Conservation (phyloP, 2,113 vertebrate genomes). For the Xenotilapia leptura region DNA sequence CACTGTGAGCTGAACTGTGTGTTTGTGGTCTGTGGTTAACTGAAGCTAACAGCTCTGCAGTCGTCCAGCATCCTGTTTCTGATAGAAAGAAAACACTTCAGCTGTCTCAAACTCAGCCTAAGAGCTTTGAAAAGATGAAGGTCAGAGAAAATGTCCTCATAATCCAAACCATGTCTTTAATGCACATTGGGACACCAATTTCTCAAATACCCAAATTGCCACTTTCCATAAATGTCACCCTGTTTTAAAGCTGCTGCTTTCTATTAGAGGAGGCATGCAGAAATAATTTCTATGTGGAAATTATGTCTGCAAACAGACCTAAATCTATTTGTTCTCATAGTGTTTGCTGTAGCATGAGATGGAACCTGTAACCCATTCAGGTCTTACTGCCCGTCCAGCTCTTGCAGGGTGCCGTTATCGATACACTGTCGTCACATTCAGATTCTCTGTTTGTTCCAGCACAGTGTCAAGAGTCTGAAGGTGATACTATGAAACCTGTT, state of each 20-base stretch:
- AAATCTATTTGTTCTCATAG: accelerated
- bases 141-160: not conserved
- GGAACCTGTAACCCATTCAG: not conserved
- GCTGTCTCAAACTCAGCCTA: not conserved
- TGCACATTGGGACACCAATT: not conserved
- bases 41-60: not conserved
- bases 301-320: not conserved
- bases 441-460: not conserved
- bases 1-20: not conserved
- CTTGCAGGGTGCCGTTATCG: accelerated
- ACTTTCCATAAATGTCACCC: not conserved
- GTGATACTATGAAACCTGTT: accelerated
- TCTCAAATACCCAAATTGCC: not conserved
- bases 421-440: not conserved
- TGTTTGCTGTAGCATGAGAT: not conserved
- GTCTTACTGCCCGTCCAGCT: not conserved
- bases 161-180: not conserved
- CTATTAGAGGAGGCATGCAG: not conserved
- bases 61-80: not conserved
- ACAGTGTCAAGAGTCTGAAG: not conserved
- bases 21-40: not conserved
- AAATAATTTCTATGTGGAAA: accelerated
- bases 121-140: not conserved
- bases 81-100: not conserved
- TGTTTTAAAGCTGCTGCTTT: accelerated